Conservation (phyloP, 37 sponge, comb jelly and placozoan genomes). For the Lycopodina hypogea region DNA sequence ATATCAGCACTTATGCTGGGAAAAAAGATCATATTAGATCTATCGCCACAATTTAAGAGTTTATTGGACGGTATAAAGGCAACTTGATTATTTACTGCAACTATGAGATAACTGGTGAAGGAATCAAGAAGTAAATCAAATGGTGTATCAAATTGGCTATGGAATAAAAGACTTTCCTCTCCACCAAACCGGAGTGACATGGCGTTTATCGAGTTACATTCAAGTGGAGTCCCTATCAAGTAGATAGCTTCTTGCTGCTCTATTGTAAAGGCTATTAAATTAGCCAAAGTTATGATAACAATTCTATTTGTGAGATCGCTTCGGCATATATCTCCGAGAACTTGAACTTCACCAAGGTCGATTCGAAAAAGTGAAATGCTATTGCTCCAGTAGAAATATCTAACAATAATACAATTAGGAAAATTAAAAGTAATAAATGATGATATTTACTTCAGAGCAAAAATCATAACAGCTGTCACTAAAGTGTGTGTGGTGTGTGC, state of each 20-base stretch:
- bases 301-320: neutral
- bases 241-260: conserved; percentile 21
- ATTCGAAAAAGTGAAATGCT: neutral
- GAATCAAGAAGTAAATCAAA: neutral
- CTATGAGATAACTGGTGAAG: neutral
- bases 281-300: neutral
- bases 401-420: neutral
- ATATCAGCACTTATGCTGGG: too few species aligned
- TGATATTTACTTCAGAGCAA: too few species aligned
- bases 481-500: too few species aligned
- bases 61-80: neutral
- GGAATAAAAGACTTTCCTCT: neutral
- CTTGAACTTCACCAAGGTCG: neutral
- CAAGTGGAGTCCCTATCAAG: neutral
- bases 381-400: conserved; percentile 38
- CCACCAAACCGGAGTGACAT: neutral
- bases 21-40: too few species aligned
- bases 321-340: neutral
- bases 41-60: too few species aligned
- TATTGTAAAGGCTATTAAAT: neutral
- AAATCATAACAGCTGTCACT: too few species aligned
- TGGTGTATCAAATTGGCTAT: neutral
- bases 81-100: neutral
- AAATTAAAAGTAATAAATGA: neutral
- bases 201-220: too few species aligned